These are phyloP conservation scores for Semotilus atromaculatus DNA, from an alignment of 2,797 vertebrate species.

Conservation along the genomic window DNA sequence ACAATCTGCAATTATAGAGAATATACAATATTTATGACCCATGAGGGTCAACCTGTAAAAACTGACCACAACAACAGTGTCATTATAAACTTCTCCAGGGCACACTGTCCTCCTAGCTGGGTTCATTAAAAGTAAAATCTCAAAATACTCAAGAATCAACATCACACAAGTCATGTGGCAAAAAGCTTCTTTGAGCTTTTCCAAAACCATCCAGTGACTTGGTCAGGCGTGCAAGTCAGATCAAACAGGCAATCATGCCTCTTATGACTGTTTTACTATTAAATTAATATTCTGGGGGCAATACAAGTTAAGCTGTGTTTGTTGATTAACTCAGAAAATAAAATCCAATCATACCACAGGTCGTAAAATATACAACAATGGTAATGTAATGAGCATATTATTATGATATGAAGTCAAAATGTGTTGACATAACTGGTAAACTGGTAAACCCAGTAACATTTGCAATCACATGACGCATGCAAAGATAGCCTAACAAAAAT, in stretches of 20 bases:
- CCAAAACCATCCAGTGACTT: neutral
- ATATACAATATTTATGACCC: neutral
- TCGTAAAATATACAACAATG: neutral
- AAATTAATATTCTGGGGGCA: neutral
- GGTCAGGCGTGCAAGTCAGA: neutral
- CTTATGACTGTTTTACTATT: conserved; percentile 15
- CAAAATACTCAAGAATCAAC: neutral
- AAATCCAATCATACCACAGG: neutral
- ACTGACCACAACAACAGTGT: neutral
- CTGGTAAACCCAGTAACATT: neutral
- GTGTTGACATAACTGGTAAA: neutral
- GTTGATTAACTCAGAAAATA: neutral
- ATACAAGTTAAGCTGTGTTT: neutral
- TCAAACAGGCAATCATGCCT: conserved; percentile 12
- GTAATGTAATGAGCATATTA: neutral
- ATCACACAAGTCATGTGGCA: neutral
- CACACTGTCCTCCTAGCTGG: neutral
- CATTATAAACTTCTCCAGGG: neutral
- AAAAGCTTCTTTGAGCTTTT: neutral
- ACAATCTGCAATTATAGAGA: conserved; percentile 22
- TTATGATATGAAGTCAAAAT: neutral
- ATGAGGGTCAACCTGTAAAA: neutral
- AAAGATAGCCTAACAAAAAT: neutral
- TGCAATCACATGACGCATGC: neutral
- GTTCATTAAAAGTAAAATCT: conserved; percentile 4